Base-by-base conservation (phyloP, 2,113 vertebrate genomes). In the Meles meles region DNA sequence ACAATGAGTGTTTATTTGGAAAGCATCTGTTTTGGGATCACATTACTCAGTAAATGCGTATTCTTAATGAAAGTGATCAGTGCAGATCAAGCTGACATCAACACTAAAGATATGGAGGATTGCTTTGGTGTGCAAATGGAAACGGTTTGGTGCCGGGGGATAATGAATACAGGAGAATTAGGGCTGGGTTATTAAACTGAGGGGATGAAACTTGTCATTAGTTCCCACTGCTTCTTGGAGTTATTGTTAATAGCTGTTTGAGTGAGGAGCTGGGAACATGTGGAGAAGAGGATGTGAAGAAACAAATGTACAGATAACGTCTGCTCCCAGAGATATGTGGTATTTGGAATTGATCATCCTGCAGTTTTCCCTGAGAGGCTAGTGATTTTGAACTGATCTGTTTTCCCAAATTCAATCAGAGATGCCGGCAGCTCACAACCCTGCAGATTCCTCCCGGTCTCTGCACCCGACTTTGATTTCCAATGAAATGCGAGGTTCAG, bases 61-160 rank as follows among this genome's bases (percentile, higher is more conserved):
- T 88, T 97, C 96, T 97, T 95, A 98, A 98, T 97, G 97, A 97
- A 98, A 85, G 96, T 98, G 96, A 97, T 97, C 91, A 57, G 84
- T 97, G 94, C 72, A 67, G 97, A 98, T 93, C 82, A 96, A 96
- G 96, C 97, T 65, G 96, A 98, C 97, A 92, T 96, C 96, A 98
- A 97, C 95, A 88, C 93, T 96, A 92, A 97, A 91, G 47, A 72
- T 74, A 85, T 65, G 95, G 92, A 95, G 98, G 97, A 92, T 85
- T 93, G 92, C 10, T 98, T 95, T 97, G 95, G 86, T 97, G 84
- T 96, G 92, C 90, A 97, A 98, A 94, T 97, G 63, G 88, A 96
- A 93, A 90, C 95, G 34, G 96, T 98, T 97, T 97, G 94, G 92
- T 98, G 97, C 96, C 61, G 34, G 94, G 71, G 97, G 88, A 97